Evolutionary conservation across 1,140 invertebrate genomes (phyloP), one percentile per base, ranked within the genome.

Genomic region (Scaptodrosophila lebanonensis): DNA sequence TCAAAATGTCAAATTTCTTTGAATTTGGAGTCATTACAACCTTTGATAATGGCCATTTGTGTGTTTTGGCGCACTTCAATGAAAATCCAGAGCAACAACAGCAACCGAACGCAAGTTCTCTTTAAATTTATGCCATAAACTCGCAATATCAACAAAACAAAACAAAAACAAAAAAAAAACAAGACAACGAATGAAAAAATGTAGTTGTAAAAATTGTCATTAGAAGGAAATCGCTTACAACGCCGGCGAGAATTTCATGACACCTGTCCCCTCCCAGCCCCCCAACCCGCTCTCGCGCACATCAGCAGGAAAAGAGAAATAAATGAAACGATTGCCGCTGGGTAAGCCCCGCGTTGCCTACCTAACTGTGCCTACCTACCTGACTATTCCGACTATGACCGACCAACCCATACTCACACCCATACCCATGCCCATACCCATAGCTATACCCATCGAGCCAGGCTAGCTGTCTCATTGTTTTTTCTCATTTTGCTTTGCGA

Each of bases 161-260:
- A n/a, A n/a, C n/a, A n/a, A n/a, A n/a, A n/a, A n/a, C n/a, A n/a
- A n/a, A n/a, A n/a, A n/a, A n/a, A n/a, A n/a, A n/a, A n/a, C n/a
- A n/a, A n/a, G n/a, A n/a, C n/a, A n/a, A n/a, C n/a, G n/a, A n/a
- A n/a, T n/a, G n/a, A n/a, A 61, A 48, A 53, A 44, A 71, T 76
- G 62, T 70, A 60, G 72, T 64, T 77, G 49, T 79, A 52, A 79
- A 53, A 73, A 69, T 66, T 66, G 65, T 82, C 57, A 65, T 79
- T 82, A 69, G 47, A 72, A 47, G 72, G 72, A 60, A 77, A 71
- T 76, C 59, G 40, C 73, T 68, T 65, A 79, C 73, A 79, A 51
- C 13, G 51, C 33, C 20, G 3, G 7, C 18, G 57, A 32, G 17
- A 33, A n/a, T 6, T 5, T 1, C 11, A 6, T 29, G 9, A 5